A percentile compares a stretch with the other conserved stretches of the same genome.
Evolutionary conservation across 2,888 invertebrate genomes (phyloP).

Genomic region (Diarsia mendica): DNA sequence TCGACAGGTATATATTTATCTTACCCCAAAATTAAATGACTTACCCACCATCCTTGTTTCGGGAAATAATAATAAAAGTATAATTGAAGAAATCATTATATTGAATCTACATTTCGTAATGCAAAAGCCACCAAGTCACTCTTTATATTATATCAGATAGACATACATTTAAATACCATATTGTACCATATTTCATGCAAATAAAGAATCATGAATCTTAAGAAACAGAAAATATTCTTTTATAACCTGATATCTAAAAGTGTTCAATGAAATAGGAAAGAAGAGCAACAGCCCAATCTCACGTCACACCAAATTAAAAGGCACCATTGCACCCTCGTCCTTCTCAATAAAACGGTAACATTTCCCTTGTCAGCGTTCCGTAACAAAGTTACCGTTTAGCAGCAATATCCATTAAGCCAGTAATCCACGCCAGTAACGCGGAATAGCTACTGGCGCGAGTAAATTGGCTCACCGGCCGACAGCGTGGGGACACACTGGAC

Average conservation of each 20-base stretch:
- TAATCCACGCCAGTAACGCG: slow-evolving; percentile 33
- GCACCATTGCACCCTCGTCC: neutral
- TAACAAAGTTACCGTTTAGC: slow-evolving; percentile 37
- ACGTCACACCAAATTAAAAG: neutral
- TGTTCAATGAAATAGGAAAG: no score
- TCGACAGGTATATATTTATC: no score
- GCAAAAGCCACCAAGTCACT: neutral
- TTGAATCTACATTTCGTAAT: neutral
- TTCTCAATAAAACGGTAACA: neutral
- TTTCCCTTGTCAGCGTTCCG: slow-evolving; percentile 2
- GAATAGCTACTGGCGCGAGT: slow-evolving; percentile 25
- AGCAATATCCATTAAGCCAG: slow-evolving; percentile 34
- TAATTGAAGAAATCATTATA: no score
- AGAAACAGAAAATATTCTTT: no score
- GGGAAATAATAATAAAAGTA: no score
- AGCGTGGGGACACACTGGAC: slow-evolving; percentile 3
- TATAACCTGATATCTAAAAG: no score
- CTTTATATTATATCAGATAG: no score
- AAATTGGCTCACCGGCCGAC: slow-evolving; percentile 23
- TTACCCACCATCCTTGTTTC: no score
- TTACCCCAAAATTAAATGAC: no score
- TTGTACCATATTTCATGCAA: no score
- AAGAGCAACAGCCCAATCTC: neutral
- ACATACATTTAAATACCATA: no score
- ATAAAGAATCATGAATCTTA: no score